These are phyloP conservation scores for Polypedilum pembai DNA, from an alignment of 1,140 invertebrate genomes.

Conservation along the genomic window DNA sequence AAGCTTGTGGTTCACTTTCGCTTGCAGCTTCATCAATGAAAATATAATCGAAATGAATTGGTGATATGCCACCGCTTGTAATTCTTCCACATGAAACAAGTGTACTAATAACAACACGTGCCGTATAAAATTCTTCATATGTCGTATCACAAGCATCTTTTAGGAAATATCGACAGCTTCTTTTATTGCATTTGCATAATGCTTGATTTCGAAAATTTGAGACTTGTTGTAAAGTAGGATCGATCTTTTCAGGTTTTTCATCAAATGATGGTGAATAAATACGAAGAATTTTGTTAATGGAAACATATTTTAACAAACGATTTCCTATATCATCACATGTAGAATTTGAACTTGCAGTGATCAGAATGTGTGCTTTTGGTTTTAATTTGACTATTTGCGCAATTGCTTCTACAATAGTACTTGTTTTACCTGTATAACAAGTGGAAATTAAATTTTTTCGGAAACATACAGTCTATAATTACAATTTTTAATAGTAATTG, in stretches of 20 bases:
- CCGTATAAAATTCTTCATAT: constrained; percentile 38
- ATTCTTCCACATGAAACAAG: constrained; percentile 50
- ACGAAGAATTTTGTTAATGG: constrained; percentile 36
- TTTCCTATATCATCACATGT: constrained; percentile 65
- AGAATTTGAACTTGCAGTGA: constrained; percentile 67
- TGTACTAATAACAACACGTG: constrained; percentile 37
- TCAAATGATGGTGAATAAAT: constrained; percentile 46
- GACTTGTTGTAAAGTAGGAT: constrained; percentile 32
- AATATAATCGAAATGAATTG: constrained; percentile 57
- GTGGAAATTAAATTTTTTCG: too few relatives aligned
- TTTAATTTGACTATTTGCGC: constrained; percentile 42
- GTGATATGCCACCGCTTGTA: constrained; percentile 55
- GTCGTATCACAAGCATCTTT: constrained; percentile 37
- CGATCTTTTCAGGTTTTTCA: constrained; percentile 39
- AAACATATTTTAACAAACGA: constrained; percentile 34
- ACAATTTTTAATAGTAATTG: too few relatives aligned
- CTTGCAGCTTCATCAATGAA: constrained; percentile 86
- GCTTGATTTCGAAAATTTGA: not conserved
- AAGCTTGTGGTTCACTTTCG: constrained; percentile 65
- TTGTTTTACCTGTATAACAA: constrained; percentile 77
- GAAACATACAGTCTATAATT: too few relatives aligned
- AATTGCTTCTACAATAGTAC: constrained; percentile 68
- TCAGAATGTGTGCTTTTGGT: constrained; percentile 50
- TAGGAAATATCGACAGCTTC: constrained; percentile 29
- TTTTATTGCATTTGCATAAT: not conserved